Base-by-base conservation (phyloP, 2,113 vertebrate genomes). In the Megaptera novaeangliae region DNA sequence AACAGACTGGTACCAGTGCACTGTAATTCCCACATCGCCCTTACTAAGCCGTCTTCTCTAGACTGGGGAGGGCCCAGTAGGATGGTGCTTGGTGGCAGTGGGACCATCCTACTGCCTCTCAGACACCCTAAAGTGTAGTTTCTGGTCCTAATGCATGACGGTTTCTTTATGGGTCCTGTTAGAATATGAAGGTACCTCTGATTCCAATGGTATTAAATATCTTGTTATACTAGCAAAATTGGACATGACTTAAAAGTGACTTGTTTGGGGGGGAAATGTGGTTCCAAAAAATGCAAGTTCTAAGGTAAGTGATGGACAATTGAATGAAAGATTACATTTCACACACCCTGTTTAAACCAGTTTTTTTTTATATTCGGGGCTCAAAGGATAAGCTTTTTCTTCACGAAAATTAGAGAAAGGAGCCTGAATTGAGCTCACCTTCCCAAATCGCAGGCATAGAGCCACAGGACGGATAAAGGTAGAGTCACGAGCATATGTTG, bases 261-360 rank as follows among this genome's bases (percentile, higher is more conserved):
- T 75, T 95, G 91, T 41, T 63, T 57, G 9, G 41, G 36, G 44
- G 55, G 17, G 64, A 92, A 91, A 82, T 77, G 2, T 75, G 10
- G 15, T 55, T 91, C 52, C 89, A 39, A 82, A 88, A 84, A 82
- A 78, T 55, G 2, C 17, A 83, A 39, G 36, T 96, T 82, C 81
- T 77, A 21, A 81, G 8, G 44, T 44, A 78, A 88, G 34, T 34
- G 21, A 69, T 49, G 39, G 71, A 17, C 31, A 77, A 69, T 20
- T 82, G 18, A 93, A 74, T 90, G n/a, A 89, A 96, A 87, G n/a
- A 57, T 91, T 95, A 31, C 2, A 78, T 83, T 93, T 93, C 55
- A 93, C 20, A 74, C 2, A 91, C 39, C 27, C 11, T 84, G 2
- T 88, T 74, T 72, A 74, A 86, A 77, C 77, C 3, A 57, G 84